phyloP scores from a whole-genome alignment of 2,797 vertebrate species.

The Etheostoma perlongum region DNA sequence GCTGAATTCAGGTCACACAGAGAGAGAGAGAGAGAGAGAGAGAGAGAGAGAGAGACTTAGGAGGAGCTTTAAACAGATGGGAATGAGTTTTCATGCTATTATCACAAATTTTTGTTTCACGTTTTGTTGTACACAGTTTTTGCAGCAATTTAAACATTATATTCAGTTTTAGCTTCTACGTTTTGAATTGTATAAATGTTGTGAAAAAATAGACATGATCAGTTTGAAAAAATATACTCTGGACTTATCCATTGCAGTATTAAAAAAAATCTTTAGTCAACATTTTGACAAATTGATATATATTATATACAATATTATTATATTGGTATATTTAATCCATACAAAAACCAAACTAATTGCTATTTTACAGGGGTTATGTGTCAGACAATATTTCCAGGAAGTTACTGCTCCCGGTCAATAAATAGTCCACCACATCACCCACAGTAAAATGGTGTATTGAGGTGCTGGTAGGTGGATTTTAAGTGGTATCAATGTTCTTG shows the following conservation, averaged over 20 bases:
- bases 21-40: constrained; percentile 33
- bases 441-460: neutral
- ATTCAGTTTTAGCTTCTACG: constrained; percentile 14
- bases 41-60: constrained; percentile 44
- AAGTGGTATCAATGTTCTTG: neutral
- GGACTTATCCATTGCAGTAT: neutral
- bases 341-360: neutral
- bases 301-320: no score
- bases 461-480: neutral
- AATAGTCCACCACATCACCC: neutral
- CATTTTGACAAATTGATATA: neutral
- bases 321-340: neutral
- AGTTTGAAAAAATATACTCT: neutral
- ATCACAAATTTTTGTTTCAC: constrained; percentile 44
- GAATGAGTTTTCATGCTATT: constrained; percentile 54
- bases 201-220: neutral
- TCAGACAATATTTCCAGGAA: neutral
- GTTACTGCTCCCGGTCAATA: neutral
- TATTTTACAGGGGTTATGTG: neutral
- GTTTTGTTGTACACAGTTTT: constrained; percentile 20
- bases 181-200: neutral
- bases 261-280: neutral
- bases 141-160: neutral
- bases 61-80: constrained; percentile 57
- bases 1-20: constrained; percentile 54